A percentile compares a stretch with the other conserved stretches of the same genome.
phyloP scores from a whole-genome alignment of 23 tunicate species.

The Ascidia mentula region DNA sequence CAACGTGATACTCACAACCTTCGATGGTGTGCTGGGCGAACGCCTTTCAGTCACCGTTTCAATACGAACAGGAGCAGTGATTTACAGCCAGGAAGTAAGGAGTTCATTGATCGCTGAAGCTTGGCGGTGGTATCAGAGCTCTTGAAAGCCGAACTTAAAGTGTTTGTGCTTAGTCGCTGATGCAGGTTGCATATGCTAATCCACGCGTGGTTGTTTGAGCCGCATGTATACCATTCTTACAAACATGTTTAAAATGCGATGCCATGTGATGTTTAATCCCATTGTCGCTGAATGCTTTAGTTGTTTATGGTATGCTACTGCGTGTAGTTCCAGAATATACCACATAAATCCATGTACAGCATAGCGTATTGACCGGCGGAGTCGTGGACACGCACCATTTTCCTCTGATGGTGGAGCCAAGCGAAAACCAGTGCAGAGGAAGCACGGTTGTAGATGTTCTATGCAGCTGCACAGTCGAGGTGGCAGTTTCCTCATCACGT shows the following conservation, averaged over 20 bases:
- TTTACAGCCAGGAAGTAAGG: not conserved
- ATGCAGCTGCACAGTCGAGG: constrained; percentile 11
- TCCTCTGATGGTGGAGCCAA: not conserved
- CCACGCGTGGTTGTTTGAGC: no score
- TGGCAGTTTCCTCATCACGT: constrained; percentile 36
- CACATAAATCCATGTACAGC: not conserved
- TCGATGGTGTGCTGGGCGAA: constrained; percentile 18
- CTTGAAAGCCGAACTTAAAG: no score
- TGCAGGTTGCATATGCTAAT: no score
- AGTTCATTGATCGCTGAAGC: not conserved
- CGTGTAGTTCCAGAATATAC: no score
- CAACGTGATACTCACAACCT: constrained; percentile 18
- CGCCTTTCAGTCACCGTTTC: constrained; percentile 11
- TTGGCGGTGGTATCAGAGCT: no score
- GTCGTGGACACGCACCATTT: constrained; percentile 24
- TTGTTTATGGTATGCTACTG: no score
- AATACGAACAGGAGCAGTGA: not conserved
- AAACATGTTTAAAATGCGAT: no score
- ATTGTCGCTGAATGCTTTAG: no score
- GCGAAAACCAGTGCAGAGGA: not conserved
- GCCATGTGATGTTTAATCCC: no score
- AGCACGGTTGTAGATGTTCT: not conserved
- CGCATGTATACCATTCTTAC: no score
- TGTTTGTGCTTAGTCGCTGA: no score
- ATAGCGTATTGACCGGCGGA: not conserved